Base-by-base conservation (phyloP, 2,113 vertebrate genomes). In the Pelmatolapia mariae region DNA sequence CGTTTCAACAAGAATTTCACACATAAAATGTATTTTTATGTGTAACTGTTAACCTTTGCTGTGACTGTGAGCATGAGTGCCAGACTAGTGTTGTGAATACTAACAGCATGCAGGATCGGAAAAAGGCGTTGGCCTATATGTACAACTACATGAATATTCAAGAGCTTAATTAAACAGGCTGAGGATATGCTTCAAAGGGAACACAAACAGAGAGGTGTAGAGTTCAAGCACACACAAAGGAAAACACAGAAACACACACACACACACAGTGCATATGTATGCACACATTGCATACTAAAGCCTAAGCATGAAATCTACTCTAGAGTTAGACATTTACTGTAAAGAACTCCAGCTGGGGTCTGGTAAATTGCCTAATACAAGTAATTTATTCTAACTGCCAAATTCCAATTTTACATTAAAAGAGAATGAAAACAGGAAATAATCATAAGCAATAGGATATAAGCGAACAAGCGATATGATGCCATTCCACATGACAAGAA, bases 121-220 rank as follows among this genome's bases (percentile, higher is more conserved):
- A 86, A 29, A 90, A 89, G 92, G 90, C 40, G 66, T 93, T 89
- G 91, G 84, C 89, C 82, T 88, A 88, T 40, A 92, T 91, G 85
- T 84, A 84, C 89, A 80, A 91, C 81, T 45, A 78, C 83, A 85
- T 95, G 91, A 94, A 95, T 95, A 95, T 95, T 95, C 92, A 96
- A 79, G 83, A 90, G 59, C 84, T 89, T 88, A 86, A 93, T 94
- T 93, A 93, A 92, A 92, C 82, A 85, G 80, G 82, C 80, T 83
- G 76, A 85, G 82, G 85, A 45, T 82, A 33, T 5, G 59, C 89
- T 92, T 93, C 93, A 95, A 93, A 96, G 82, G 76, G 50, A 90
- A 88, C 71, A 71, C 54, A 92, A 94, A 90, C 88, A 82, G 56
- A 85, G 59, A 87, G 87, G 88, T 61, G 89, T 80, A 78, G 89